Evolutionary conservation across 2,888 invertebrate species (phyloP), one percentile per base, ranked within the genome.

Genomic region (Agonopterix heracliana): DNA sequence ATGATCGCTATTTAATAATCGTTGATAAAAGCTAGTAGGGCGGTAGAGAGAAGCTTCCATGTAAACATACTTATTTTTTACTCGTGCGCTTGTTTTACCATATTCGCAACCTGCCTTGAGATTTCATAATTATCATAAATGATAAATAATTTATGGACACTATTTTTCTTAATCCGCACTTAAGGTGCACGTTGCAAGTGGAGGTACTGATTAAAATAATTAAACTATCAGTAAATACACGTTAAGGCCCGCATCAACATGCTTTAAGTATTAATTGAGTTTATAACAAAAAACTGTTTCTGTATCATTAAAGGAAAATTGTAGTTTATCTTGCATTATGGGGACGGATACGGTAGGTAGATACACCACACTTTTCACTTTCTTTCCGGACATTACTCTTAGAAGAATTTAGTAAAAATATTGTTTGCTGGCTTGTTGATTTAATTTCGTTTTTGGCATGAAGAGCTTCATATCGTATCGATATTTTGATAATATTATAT

Each of bases 211-310:
- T 77, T 73, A 74, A 72, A 77, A 73, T 77, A 74, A 78, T 75
- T 69, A 72, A 78, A 71, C 71, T 71, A 76, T 75, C 68, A 69
- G 63, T 53, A 60, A 63, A 66, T 71, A 73, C 72, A 73, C 70
- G 74, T 76, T 74, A 67, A 62, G 62, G 64, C 44, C 54, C 67
- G 64, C 73, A 71, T 71, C 71, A 72, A 76, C 74, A 74, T 71
- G 66, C 69, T 78, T 82, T 77, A 76, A 78, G 71, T 78, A 76
- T 75, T 81, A 81, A 84, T 85, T 82, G 83, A 77, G 72, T 70
- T 74, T 63, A 70, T 68, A 59, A 75, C 70, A 81, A 84, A 82
- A 82, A 82, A 71, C 67, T 58, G 61, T 66, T 62, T 61, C 63
- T 64, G 70, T 71, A 68, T 71, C 69, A 75, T 79, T 77, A 78